Evolutionary conservation across 2,797 vertebrate species (phyloP).

Genomic region (Enteromius argenteus): DNA sequence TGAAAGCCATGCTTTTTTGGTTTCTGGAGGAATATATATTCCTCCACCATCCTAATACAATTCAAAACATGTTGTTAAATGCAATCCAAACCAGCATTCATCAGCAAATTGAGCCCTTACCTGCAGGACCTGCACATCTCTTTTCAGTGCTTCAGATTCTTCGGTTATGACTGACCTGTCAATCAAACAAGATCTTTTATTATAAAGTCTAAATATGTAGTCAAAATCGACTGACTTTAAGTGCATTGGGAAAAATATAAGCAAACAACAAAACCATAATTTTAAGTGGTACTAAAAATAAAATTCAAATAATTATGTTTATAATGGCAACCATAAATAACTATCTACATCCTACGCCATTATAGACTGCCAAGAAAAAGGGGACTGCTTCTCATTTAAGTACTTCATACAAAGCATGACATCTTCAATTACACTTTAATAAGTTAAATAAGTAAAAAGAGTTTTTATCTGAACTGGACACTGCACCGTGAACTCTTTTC

Average conservation of each 20-base stretch:
- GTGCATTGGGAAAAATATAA: not conserved
- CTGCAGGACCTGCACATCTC: conserved; percentile 78
- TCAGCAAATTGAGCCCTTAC: conserved; percentile 70
- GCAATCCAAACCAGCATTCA: not conserved
- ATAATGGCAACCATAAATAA: not conserved
- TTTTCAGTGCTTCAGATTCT: conserved; percentile 78
- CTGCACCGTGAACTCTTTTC: not conserved
- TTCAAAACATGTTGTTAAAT: conserved; percentile 15
- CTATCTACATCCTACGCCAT: not conserved
- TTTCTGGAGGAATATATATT: not conserved
- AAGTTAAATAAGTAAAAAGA: not conserved
- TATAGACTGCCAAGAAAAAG: not conserved
- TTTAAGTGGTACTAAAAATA: not conserved
- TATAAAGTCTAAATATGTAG: not conserved
- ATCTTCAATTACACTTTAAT: conserved; percentile 1
- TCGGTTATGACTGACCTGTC: conserved; percentile 79
- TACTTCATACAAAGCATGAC: not conserved
- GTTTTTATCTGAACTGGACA: conserved; percentile 1
- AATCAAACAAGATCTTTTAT: conserved; percentile 16
- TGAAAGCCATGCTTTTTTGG: not conserved
- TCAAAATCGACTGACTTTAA: not conserved
- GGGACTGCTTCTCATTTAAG: not conserved
- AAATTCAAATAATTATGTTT: conserved; percentile 4
- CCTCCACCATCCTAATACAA: not conserved
- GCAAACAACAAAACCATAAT: not conserved